Evolutionary conservation across 1,140 invertebrate genomes (phyloP).

Genomic region (Panagrolaimus sp.): DNA sequence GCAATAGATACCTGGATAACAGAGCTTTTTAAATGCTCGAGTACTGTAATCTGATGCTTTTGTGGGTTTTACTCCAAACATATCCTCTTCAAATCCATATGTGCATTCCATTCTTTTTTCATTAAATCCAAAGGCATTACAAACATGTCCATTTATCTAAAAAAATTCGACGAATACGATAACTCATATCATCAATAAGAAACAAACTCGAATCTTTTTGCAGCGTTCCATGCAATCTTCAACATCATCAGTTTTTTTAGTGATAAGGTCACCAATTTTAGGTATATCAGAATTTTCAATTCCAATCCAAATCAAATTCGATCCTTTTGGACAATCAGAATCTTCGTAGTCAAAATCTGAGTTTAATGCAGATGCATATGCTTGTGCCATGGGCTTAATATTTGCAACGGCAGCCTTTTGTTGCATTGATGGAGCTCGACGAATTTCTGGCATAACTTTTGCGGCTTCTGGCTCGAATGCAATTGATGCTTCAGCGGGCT

Average conservation of each 20-base stretch:
- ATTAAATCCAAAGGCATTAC: conserved; percentile 22
- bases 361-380: neutral
- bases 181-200: no score
- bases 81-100: conserved; percentile 18
- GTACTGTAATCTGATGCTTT: conserved; percentile 23
- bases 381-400: neutral
- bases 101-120: conserved; percentile 17
- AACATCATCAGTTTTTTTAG: neutral
- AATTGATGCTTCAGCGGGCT: neutral
- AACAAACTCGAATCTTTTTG: neutral
- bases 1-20: conserved; percentile 22
- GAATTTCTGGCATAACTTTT: neutral
- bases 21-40: conserved; percentile 18
- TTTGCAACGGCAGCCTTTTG: neutral
- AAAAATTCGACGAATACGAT: no score
- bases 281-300: conserved; percentile 1
- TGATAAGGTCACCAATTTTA: neutral
- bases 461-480: neutral
- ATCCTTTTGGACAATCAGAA: neutral
- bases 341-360: neutral
- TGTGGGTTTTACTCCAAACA: conserved; percentile 18
- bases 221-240: neutral
- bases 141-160: conserved; percentile 17
- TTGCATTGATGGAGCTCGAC: neutral
- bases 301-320: neutral